Base-by-base conservation (phyloP, 2,888 invertebrate species). In the Heteromyza rotundicornis region DNA sequence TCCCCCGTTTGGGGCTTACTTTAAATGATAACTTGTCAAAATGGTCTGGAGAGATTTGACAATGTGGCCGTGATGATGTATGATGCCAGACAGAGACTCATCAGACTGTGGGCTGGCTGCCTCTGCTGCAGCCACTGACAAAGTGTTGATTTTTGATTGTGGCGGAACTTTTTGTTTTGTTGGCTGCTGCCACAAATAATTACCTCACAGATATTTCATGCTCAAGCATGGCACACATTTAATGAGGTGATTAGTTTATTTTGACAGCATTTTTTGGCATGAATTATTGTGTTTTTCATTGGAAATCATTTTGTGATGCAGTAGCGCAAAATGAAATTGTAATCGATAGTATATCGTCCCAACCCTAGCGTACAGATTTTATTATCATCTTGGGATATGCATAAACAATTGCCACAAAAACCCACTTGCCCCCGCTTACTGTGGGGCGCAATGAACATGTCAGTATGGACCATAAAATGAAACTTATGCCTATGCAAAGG, bases 141-240 rank as follows among this genome's bases (percentile, higher is more conserved):
- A 70, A 71, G 75, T 74, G 75, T 73, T 76, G 76, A 76, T 70
- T n/a, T n/a, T n/a, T n/a, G n/a, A n/a, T n/a, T n/a, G 71, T 71
- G 70, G 20, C 12, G 32, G 54, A 53, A 70, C 76, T 76, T 73
- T 74, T n/a, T n/a, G n/a, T n/a, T n/a, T n/a, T n/a, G n/a, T n/a
- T n/a, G n/a, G 70, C 68, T 73, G 69, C 66, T 71, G 73, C 73
- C 65, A 73, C 32, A 40, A 60, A 60, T 63, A 63, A 63, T 63
- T 63, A 60, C 63, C 63, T 44, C 63, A 60, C 54, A 64, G 64
- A 64, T 64, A 61, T 64, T 64, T 61, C 20, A 64, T 57, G 59
- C 59, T 61, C 59, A 59, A 61, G 61, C 61, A 61, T 64, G 59
- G 64, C 56, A 62, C 56, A 64, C 47, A 57, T 62, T 64, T 62